Evolutionary conservation across 2,888 invertebrate genomes (phyloP), one percentile per base, ranked within the genome.

Genomic region (Corbicula japonica): DNA sequence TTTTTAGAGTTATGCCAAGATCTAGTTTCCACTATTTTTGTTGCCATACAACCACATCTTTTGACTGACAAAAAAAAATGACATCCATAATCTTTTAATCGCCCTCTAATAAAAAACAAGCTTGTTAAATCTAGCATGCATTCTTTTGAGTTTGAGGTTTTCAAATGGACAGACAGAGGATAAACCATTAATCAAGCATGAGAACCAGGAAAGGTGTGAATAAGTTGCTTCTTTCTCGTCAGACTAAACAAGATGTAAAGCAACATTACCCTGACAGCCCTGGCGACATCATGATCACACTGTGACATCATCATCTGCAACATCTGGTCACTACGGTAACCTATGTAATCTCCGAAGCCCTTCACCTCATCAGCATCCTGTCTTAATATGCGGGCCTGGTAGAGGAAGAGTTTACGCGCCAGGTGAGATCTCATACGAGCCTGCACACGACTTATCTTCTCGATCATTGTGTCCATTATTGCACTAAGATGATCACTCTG

Each of bases 401-500:
- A 34, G 8, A 58, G 56, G 56, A 68, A 86, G 18, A 41, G 54
- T 66, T 63, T 72, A 10, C 86, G 72, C 23, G 85, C 87, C 10
- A 91, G 26, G 56, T 77, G 87, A n/a, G 86, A 85, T 18, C 90
- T 86, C 15, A 88, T 80, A 1, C 56, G 61, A n/a, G 83, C 86
- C 74, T 91, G 91, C n/a, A 88, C 76, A 5, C 60, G 74, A 12
- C 88, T 70, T 8, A 92, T 77, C n/a, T 80, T 60, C 21, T 60
- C 35, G 4, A 85, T 30, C 18, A 81, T 52, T 23, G 66, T 70
- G 62, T 89, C 89, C 48, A 90, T 35, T n/a, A 66, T 50, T 5
- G 83, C 61, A 54, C 91, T 88, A 34, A 92, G 80, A 54, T 86
- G 80, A 62, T 92, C 92, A 46, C 82, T 73, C 54, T 92, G 92